Percentiles rank a stretch among this genome's conserved stretches.
These are phyloP conservation scores for Todus mexicanus DNA, from an alignment of 2,797 vertebrate species.

Conservation along the genomic window DNA sequence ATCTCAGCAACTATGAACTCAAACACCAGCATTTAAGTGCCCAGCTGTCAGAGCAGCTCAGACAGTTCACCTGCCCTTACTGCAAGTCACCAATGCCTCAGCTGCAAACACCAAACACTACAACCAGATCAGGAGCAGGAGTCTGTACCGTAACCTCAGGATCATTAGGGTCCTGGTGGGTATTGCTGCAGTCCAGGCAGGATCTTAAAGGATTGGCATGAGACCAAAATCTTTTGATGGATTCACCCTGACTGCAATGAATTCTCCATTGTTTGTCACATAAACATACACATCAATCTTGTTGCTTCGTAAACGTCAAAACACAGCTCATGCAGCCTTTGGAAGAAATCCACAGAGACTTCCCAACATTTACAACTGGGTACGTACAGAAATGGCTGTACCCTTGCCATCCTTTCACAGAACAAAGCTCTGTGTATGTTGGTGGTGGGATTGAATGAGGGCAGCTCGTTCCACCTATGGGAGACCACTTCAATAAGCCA, in stretches of 20 bases:
- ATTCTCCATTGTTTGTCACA: not conserved
- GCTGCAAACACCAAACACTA: not conserved
- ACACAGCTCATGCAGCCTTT: not conserved
- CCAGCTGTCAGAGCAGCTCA: not conserved
- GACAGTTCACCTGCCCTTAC: not conserved
- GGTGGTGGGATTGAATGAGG: not conserved
- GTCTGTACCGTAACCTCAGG: accelerated
- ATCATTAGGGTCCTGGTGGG: not conserved
- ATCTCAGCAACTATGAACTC: not conserved
- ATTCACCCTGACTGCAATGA: not conserved
- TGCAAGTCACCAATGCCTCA: not conserved
- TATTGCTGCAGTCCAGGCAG: not conserved
- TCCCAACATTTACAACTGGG: not conserved
- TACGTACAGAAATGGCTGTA: not conserved
- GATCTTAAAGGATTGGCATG: not conserved
- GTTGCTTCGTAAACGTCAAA: not conserved
- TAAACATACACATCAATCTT: not conserved
- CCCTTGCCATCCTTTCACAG: not conserved
- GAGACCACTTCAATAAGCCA: not conserved
- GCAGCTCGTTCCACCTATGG: not conserved
- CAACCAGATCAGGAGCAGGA: not conserved
- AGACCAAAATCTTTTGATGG: not conserved
- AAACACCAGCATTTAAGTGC: not conserved
- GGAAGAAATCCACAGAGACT: not conserved
- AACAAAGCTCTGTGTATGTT: not conserved